Conservation (phyloP, 1,140 invertebrate species). For the Centruroides sculpturatus region DNA sequence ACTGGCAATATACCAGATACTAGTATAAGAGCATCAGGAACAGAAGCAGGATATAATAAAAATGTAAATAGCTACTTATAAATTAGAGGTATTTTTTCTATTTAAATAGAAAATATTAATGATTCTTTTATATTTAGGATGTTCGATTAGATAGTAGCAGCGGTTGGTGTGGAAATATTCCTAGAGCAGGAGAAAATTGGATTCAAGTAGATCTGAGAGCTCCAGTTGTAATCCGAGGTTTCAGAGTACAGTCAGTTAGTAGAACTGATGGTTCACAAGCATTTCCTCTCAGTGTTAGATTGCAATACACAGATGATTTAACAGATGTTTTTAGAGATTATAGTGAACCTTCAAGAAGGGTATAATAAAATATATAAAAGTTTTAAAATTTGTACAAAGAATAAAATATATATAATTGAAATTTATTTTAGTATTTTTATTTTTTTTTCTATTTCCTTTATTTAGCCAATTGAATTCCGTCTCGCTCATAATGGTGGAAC, state of each 20-base stretch:
- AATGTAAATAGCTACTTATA: slow-evolving; percentile 37
- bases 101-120: slow-evolving; percentile 1
- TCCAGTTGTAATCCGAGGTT: slow-evolving; percentile 75
- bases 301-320: slow-evolving; percentile 73
- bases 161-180: slow-evolving; percentile 76
- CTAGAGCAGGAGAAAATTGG: slow-evolving; percentile 74
- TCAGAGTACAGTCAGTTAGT: slow-evolving; percentile 67
- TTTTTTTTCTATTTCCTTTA: not conserved
- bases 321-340: slow-evolving; percentile 82
- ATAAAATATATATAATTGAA: not conserved
- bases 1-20: slow-evolving; percentile 80
- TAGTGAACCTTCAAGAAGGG: slow-evolving; percentile 66
- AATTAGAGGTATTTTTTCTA: not conserved
- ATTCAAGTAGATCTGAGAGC: slow-evolving; percentile 68
- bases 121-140: slow-evolving; percentile 37
- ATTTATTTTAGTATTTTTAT: not conserved
- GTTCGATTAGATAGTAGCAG: slow-evolving; percentile 62
- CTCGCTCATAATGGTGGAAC: slow-evolving; percentile 58
- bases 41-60: slow-evolving; percentile 65
- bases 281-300: slow-evolving; percentile 70
- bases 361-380: not conserved
- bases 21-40: slow-evolving; percentile 67
- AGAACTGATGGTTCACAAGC: slow-evolving; percentile 60
- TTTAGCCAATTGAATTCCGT: slow-evolving; percentile 71
- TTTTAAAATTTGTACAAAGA: not conserved